These are phyloP conservation scores for Machaerirhynchus nigripectus DNA, from an alignment of 2,113 vertebrate species.

Conservation along the genomic window DNA sequence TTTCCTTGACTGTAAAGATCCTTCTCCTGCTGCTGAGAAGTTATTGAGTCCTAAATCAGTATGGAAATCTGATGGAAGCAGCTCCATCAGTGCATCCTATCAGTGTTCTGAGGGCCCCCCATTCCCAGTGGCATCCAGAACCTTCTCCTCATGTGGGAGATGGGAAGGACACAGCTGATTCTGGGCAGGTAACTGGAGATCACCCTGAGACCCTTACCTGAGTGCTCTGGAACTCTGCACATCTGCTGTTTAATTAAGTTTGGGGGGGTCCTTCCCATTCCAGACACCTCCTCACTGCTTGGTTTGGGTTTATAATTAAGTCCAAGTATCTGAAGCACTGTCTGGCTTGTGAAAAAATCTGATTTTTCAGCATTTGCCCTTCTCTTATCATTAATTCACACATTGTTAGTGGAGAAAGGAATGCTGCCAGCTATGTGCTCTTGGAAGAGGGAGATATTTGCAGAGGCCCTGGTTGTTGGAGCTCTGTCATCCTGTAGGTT, in stretches of 20 bases:
- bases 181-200: fast-evolving
- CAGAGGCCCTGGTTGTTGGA: slow-evolving; percentile 23
- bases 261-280: background rate
- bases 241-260: background rate
- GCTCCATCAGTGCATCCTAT: background rate
- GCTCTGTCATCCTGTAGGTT: slow-evolving; percentile 25
- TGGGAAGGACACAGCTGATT: background rate
- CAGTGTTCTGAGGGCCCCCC: fast-evolving
- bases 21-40: background rate
- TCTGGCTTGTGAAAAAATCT: slow-evolving; percentile 51
- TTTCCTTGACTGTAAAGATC: fast-evolving
- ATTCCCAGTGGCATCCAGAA: background rate
- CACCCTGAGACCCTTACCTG: background rate
- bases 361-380: slow-evolving; percentile 47
- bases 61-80: background rate
- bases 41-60: fast-evolving
- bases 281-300: background rate
- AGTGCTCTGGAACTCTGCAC: background rate
- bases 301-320: background rate
- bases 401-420: slow-evolving; percentile 55
- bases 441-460: slow-evolving; percentile 59
- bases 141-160: background rate
- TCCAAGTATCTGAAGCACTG: slow-evolving; percentile 15
- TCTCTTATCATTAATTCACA: slow-evolving; percentile 58
- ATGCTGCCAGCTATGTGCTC: slow-evolving; percentile 58